phyloP scores from a whole-genome alignment of 2,888 invertebrate genomes.

The Magallana nippona region DNA sequence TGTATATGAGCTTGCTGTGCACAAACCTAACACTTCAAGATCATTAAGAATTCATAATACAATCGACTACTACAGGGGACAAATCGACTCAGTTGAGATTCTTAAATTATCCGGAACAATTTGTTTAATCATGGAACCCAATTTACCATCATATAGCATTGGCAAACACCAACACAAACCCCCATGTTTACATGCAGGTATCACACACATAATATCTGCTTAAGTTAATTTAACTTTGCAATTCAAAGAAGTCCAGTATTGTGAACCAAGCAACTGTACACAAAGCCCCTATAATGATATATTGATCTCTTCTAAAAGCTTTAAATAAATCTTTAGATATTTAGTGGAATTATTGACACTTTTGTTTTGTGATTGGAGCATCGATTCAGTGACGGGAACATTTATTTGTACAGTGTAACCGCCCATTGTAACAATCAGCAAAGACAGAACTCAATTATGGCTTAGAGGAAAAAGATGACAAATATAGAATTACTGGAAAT shows the following conservation, averaged over 20 bases:
- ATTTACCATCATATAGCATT: not conserved
- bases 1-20: too few relatives aligned
- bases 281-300: not conserved
- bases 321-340: slow-evolving; percentile 33
- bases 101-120: too few relatives aligned
- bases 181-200: not conserved
- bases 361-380: slow-evolving; percentile 25
- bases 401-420: slow-evolving; percentile 9
- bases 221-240: slow-evolving; percentile 2
- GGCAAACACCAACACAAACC: not conserved
- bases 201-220: not conserved
- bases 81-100: too few relatives aligned
- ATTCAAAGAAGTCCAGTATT: not conserved
- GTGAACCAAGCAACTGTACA: not conserved
- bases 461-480: slow-evolving; percentile 15
- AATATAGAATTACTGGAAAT: slow-evolving; percentile 27
- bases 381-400: not conserved
- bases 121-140: too few relatives aligned
- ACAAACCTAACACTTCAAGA: too few relatives aligned
- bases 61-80: too few relatives aligned
- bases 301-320: not conserved
- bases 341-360: slow-evolving; percentile 27
- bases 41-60: too few relatives aligned
- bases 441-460: slow-evolving; percentile 23
- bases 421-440: slow-evolving; percentile 9